These are phyloP conservation scores for Odontomachus brunneus DNA, from an alignment of 1,140 invertebrate genomes.

Conservation along the genomic window DNA sequence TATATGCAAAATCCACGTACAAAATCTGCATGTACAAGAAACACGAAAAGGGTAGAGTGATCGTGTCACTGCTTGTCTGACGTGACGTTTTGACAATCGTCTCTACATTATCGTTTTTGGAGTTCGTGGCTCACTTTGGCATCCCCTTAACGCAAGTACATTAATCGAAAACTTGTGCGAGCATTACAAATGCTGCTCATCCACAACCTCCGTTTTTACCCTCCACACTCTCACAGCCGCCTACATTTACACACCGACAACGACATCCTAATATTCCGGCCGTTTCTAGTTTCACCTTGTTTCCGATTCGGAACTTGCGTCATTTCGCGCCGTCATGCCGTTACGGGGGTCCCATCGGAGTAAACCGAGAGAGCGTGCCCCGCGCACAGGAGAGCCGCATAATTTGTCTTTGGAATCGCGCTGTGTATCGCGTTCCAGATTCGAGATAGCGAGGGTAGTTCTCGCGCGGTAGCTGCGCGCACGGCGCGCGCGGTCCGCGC, in stretches of 20 bases:
- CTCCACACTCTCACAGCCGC: too few relatives aligned
- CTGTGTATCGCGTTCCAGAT: slow-evolving; percentile 46
- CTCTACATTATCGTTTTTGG: too few relatives aligned
- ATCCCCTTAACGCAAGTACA: background rate
- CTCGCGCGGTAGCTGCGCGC: too few relatives aligned
- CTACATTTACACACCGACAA: background rate
- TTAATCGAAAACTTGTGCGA: background rate
- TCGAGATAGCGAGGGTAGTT: slow-evolving; percentile 29
- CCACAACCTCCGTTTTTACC: background rate
- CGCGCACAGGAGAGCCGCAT: slow-evolving; percentile 37
- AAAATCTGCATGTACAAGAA: too few relatives aligned
- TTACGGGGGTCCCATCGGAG: slow-evolving; percentile 27
- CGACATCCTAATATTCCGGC: background rate
- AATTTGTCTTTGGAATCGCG: slow-evolving; percentile 59
- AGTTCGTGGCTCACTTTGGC: too few relatives aligned
- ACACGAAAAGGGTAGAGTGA: too few relatives aligned
- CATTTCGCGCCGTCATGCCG: slow-evolving; percentile 26
- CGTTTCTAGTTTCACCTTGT: slow-evolving; percentile 37
- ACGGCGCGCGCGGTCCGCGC: slow-evolving; percentile 7
- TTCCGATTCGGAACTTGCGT: slow-evolving; percentile 47
- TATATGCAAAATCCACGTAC: too few relatives aligned
- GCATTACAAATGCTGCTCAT: background rate
- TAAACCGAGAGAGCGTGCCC: slow-evolving; percentile 50
- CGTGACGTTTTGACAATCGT: too few relatives aligned
- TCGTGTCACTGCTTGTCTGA: too few relatives aligned